These are phyloP conservation scores for Caenorhabditis afra DNA, from an alignment of 2,888 invertebrate genomes.

Conservation along the genomic window DNA sequence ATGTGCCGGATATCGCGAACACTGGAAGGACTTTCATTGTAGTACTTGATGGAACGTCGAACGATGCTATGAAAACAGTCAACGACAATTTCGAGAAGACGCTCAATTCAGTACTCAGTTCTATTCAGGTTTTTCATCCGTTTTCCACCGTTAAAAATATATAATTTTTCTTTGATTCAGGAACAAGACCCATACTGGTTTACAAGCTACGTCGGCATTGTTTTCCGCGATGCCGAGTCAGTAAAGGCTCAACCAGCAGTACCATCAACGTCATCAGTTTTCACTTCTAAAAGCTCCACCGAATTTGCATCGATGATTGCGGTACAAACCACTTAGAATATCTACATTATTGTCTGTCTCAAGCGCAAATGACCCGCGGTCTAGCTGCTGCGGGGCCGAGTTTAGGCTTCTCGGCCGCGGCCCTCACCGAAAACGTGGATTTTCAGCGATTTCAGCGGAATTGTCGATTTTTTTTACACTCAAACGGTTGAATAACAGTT, in stretches of 20 bases:
- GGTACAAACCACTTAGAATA: neutral
- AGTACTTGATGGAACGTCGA: slow-evolving; percentile 66
- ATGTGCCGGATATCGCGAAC: slow-evolving; percentile 46
- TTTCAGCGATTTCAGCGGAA: no score
- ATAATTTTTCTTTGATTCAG: slow-evolving; percentile 21
- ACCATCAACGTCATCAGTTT: slow-evolving; percentile 46
- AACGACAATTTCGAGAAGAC: slow-evolving; percentile 51
- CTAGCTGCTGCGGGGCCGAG: no score
- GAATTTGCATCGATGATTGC: slow-evolving; percentile 37
- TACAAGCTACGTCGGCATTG: slow-evolving; percentile 65
- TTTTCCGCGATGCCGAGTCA: slow-evolving; percentile 62
- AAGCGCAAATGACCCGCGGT: no score
- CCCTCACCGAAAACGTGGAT: no score
- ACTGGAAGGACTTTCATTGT: slow-evolving; percentile 64
- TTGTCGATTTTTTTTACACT: no score
- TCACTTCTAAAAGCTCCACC: slow-evolving; percentile 32
- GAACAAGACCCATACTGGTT: slow-evolving; percentile 62
- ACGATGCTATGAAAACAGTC: slow-evolving; percentile 60
- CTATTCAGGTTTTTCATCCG: slow-evolving; percentile 15
- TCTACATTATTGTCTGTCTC: no score
- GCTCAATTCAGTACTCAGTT: slow-evolving; percentile 29
- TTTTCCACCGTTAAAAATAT: neutral
- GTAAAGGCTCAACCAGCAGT: slow-evolving; percentile 22
- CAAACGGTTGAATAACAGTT: no score
- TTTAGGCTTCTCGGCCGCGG: no score